Base-by-base conservation (phyloP, 2,797 vertebrate genomes). In the Distichodus sexfasciatus region DNA sequence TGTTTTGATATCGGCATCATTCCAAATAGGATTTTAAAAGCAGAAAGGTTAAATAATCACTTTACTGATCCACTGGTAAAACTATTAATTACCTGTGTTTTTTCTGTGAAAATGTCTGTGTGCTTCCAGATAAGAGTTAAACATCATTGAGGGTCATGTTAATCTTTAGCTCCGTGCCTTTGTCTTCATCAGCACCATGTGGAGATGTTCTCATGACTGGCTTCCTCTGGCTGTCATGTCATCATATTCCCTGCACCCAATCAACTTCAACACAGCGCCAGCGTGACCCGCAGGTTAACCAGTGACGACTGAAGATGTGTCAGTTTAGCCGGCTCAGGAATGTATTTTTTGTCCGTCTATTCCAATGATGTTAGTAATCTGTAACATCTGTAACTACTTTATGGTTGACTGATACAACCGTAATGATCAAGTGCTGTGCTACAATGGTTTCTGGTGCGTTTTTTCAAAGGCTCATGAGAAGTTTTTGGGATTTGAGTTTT, bases 101-200 rank as follows among this genome's bases (percentile, higher is more conserved):
- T 35, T 33, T 31, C 51, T 33, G 29, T 33, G 29, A 33, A 35
- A 15, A 17, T 35, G 19, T 8, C 1, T 24, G 40, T 38, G 8
- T 28, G 35, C 19, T 35, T 43, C n/a, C 23, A 14, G 31, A 72
- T 67, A 36, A 44, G 26, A 76, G 77, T 79, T 76, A 76, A 71
- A 73, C 31, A 70, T 79, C 53, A 26, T 6, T 59, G 28, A n/a
- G 14, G 36, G 10, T 63, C 15, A 19, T n/a, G 47, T 47, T 51
- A 66, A 76, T 47, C 29, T 38, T 57, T 69, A 58, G 46, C 57
- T 59, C 15, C 6, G 2, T 47, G n/a, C 24, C n/a, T 41, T 12
- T 53, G 35, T 65, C 51, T 12, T 19, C n/a, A 40, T 19, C 41
- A 24, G 43, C 29, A 35, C 26, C 44, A 26, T 33, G 19, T 19